These are phyloP conservation scores for Aurelia sp. DNA, from an alignment of 30 jellyfish, hydroid and myxozoan species.

Conservation along the genomic window DNA sequence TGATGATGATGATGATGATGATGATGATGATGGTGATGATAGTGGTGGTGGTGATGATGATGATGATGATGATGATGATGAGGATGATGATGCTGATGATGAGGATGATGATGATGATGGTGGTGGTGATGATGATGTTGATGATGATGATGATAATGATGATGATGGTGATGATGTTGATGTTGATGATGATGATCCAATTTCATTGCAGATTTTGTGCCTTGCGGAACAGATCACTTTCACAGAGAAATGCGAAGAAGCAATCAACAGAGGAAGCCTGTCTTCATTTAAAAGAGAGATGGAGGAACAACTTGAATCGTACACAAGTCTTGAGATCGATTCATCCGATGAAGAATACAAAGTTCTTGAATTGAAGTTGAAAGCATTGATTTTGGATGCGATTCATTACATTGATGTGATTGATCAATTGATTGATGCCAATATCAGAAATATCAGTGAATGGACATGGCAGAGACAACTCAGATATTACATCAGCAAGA, in stretches of 20 bases:
- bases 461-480: slow-evolving; percentile 99
- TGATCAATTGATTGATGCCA: slow-evolving; percentile 75
- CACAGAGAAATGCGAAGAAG: slow-evolving; percentile 95
- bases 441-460: slow-evolving; percentile 54
- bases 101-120: too few species aligned
- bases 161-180: background rate
- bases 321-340: slow-evolving; percentile 80
- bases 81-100: background rate
- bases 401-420: slow-evolving; percentile 95
- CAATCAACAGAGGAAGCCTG: slow-evolving; percentile 74
- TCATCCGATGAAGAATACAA: slow-evolving; percentile 74
- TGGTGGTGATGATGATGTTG: background rate
- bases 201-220: slow-evolving; percentile 75
- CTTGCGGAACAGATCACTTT: slow-evolving; percentile 86
- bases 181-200: background rate
- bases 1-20: too few species aligned
- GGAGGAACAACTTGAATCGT: slow-evolving; percentile 88
- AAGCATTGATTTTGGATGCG: slow-evolving; percentile 93
- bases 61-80: background rate
- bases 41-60: background rate
- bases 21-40: too few species aligned
- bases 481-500: slow-evolving; percentile 80
- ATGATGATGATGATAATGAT: background rate
- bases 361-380: slow-evolving; percentile 83
- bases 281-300: slow-evolving; percentile 71